Evolutionary conservation across 2,888 invertebrate genomes (phyloP), one percentile per base, ranked within the genome.

Genomic region (Pseudeuparius sepicola): DNA sequence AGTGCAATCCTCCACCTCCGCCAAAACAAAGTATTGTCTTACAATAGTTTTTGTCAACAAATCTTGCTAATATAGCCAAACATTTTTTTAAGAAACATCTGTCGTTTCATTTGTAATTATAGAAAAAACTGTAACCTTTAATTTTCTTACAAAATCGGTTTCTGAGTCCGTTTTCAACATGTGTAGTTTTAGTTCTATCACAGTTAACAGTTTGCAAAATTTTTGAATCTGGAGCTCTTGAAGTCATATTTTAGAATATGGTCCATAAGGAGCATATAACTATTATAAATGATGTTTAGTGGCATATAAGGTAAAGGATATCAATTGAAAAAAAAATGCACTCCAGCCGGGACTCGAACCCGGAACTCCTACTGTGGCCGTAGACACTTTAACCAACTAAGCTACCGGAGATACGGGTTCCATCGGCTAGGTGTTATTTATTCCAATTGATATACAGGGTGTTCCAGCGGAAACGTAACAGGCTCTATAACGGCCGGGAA

Each of bases 21-120:
- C 16, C 17, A 39, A 24, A 9, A 26, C 31, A 11, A 42, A n/a
- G n/a, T 32, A 24, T 13, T 24, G 24, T 37, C 30, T 11, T 12
- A 28, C 28, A 18, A 35, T 25, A 32, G 16, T 30, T 29, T 26
- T 27, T 35, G 15, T 42, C 36, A 26, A 32, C 31, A 37, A 20
- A 42, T 17, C 37, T 14, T n/a, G 17, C 34, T 20, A 37, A 15
- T 12, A 40, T 17, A 25, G 35, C 42, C 26, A 39, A 37, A 29
- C 23, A 18, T 30, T 41, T 38, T 30, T 28, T 27, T n/a, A 13
- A 7, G 36, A 31, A 14, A 37, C 17, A 28, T 39, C 42, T 14
- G 42, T 42, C 5, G 39, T 42, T 32, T 41, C 36, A 33, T 39
- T 39, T 15, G 39, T 36, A 17, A 41, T 39, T 12, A 39, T 15